A percentile compares a stretch with the other conserved stretches of the same genome.
phyloP scores from a whole-genome alignment of 2,113 vertebrate species.

The Vulpes lagopus region DNA sequence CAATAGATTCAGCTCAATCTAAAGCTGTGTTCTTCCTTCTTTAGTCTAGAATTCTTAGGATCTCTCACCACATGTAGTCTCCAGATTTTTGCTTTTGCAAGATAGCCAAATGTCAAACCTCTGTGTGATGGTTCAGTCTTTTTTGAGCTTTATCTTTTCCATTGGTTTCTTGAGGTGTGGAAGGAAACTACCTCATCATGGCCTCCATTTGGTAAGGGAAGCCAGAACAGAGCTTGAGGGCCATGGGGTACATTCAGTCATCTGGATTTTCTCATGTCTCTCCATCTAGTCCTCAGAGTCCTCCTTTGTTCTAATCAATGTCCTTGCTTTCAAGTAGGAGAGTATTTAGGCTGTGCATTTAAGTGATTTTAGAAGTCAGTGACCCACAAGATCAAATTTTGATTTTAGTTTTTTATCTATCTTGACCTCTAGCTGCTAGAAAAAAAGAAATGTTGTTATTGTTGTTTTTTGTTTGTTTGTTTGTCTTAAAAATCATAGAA shows the following conservation, averaged over 20 bases:
- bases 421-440: neutral
- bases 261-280: neutral
- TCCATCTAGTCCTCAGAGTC: neutral
- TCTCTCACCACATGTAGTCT: neutral
- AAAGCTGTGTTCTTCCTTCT: neutral
- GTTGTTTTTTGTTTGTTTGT: neutral
- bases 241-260: neutral
- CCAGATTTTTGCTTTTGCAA: neutral
- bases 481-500: neutral
- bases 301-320: neutral
- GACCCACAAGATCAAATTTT: neutral
- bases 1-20: neutral
- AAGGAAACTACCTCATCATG: neutral
- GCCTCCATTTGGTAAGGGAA: neutral
- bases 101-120: neutral
- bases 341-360: neutral
- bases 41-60: neutral
- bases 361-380: neutral
- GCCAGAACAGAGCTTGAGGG: neutral
- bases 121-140: neutral
- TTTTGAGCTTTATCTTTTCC: neutral
- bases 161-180: neutral
- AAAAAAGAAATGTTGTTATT: neutral
- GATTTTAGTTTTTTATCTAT: constrained; percentile 7
- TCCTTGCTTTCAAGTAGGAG: neutral